These are phyloP conservation scores for Hiodon tergisus DNA, from an alignment of 2,113 vertebrate genomes.

Conservation along the genomic window DNA sequence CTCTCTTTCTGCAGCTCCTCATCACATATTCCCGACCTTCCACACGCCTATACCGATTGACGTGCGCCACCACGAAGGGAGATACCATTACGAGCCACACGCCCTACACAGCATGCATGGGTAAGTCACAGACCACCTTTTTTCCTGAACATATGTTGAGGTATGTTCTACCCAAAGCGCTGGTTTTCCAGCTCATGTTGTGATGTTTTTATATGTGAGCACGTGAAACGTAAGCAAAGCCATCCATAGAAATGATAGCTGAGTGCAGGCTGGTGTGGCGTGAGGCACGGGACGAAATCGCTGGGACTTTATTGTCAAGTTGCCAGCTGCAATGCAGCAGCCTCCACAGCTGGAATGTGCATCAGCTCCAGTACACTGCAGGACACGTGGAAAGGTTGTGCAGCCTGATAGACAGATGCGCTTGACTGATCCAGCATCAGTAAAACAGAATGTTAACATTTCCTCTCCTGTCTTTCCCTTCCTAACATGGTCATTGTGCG, in stretches of 20 bases:
- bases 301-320: no score
- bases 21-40: slow-evolving; percentile 87
- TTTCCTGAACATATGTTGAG: not conserved
- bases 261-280: no score
- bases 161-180: not conserved
- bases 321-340: no score
- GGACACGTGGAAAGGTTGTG: no score
- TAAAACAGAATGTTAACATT: slow-evolving; percentile 38
- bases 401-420: no score
- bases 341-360: no score
- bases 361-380: no score
- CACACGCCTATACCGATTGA: slow-evolving; percentile 91
- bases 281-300: no score
- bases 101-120: slow-evolving; percentile 84
- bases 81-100: slow-evolving; percentile 95
- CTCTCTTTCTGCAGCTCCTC: slow-evolving; percentile 67
- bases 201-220: no score
- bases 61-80: slow-evolving; percentile 93
- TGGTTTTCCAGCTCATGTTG: no score
- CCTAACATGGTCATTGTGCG: slow-evolving; percentile 27
- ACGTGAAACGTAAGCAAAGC: no score
- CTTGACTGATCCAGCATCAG: slow-evolving; percentile 21
- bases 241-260: no score
- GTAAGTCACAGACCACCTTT: slow-evolving; percentile 64
- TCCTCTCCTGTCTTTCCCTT: slow-evolving; percentile 28